phyloP scores from a whole-genome alignment of 1,140 invertebrate species.

The Monochamus saltuarius region DNA sequence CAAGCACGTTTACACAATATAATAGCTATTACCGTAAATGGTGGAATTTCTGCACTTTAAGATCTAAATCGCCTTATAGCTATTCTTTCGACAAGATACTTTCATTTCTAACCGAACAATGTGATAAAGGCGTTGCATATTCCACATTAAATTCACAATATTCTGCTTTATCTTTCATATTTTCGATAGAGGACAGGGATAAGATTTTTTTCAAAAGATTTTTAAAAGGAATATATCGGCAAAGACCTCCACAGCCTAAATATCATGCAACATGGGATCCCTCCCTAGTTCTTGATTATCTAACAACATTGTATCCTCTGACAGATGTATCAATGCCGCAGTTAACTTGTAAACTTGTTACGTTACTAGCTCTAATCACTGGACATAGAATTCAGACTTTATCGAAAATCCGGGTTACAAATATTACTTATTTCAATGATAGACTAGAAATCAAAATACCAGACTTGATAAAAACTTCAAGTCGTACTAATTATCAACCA shows the following conservation, averaged over 20 bases:
- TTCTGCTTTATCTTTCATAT: neutral
- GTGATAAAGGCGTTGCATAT: neutral
- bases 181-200: neutral
- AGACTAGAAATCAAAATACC: neutral
- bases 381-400: neutral
- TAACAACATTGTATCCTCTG: too few species aligned
- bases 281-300: too few species aligned
- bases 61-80: neutral
- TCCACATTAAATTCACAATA: constrained; percentile 1
- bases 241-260: too few species aligned
- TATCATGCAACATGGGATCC: too few species aligned
- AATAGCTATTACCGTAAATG: neutral
- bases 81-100: neutral
- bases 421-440: neutral
- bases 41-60: constrained; percentile 1
- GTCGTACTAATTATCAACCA: neutral
- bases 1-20: constrained; percentile 2
- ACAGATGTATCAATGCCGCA: too few species aligned
- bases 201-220: neutral
- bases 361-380: too few species aligned
- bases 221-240: neutral
- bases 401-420: neutral
- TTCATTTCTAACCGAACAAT: neutral
- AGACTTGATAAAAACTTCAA: constrained; percentile 1
- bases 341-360: too few species aligned